Percentiles rank a stretch among this genome's conserved stretches.
phyloP scores from a whole-genome alignment of 2,113 vertebrate species.

The Bothrops jararaca region DNA sequence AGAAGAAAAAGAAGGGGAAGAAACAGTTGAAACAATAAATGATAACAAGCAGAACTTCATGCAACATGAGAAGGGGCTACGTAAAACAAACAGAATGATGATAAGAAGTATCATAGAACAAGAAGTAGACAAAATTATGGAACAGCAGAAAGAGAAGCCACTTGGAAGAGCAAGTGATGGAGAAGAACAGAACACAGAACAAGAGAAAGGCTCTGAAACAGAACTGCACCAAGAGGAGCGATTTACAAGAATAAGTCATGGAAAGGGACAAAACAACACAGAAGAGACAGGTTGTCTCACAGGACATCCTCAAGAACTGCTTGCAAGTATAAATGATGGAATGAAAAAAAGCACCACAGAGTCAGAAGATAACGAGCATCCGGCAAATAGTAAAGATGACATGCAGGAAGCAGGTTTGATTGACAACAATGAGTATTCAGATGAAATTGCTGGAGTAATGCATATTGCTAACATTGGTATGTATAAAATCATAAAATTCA shows the following conservation, averaged over 20 bases:
- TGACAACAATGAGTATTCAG: accelerated
- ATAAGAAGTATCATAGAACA: not conserved
- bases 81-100: not conserved
- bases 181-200: not conserved
- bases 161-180: not conserved
- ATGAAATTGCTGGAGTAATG: slow-evolving; percentile 51
- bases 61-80: not conserved
- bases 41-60: not conserved
- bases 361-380: not conserved
- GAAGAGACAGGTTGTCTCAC: not conserved
- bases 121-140: not conserved
- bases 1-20: not conserved
- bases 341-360: not conserved
- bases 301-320: not conserved
- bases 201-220: not conserved
- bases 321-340: not conserved
- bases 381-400: not conserved
- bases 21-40: not conserved
- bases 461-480: slow-evolving; percentile 65
- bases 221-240: too few relatives aligned
- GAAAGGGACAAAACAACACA: not conserved
- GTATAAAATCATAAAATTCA: slow-evolving; percentile 11
- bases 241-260: not conserved
- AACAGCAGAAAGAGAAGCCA: not conserved
- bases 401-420: not conserved